These are phyloP conservation scores for Hirundo rustica DNA, from an alignment of 2,797 vertebrate genomes.

Conservation along the genomic window DNA sequence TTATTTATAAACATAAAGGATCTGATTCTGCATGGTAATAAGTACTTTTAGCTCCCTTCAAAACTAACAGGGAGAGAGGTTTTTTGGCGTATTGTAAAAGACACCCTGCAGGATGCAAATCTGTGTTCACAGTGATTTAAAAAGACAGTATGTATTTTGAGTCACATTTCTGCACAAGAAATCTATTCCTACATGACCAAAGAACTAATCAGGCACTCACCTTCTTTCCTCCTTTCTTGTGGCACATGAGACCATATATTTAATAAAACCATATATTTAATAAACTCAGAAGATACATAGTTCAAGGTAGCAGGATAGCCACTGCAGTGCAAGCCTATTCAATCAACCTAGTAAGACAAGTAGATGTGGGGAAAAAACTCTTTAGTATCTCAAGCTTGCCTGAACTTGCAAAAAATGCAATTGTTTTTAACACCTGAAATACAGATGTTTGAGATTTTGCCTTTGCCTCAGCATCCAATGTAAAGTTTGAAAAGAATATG, in stretches of 20 bases:
- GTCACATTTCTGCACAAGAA: background rate
- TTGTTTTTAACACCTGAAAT: background rate
- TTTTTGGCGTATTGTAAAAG: background rate
- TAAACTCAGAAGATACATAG: background rate
- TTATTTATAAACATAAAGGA: constrained; percentile 4
- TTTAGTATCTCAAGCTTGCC: background rate
- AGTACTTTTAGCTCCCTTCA: background rate
- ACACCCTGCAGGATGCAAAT: background rate
- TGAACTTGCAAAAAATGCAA: background rate
- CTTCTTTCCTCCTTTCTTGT: background rate
- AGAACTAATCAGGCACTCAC: background rate
- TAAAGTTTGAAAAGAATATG: background rate
- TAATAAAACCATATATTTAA: background rate
- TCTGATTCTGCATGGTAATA: constrained; percentile 13
- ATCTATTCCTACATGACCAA: background rate
- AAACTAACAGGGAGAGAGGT: background rate
- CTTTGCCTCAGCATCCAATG: background rate
- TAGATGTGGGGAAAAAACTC: background rate
- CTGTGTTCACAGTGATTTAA: background rate
- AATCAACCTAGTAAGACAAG: background rate
- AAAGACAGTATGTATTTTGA: background rate
- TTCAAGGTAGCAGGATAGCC: background rate
- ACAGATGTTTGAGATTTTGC: background rate
- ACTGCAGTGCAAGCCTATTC: background rate
- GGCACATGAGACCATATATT: background rate